These are phyloP conservation scores for Fistularia commersonii DNA, from an alignment of 2,797 vertebrate genomes.

Conservation along the genomic window DNA sequence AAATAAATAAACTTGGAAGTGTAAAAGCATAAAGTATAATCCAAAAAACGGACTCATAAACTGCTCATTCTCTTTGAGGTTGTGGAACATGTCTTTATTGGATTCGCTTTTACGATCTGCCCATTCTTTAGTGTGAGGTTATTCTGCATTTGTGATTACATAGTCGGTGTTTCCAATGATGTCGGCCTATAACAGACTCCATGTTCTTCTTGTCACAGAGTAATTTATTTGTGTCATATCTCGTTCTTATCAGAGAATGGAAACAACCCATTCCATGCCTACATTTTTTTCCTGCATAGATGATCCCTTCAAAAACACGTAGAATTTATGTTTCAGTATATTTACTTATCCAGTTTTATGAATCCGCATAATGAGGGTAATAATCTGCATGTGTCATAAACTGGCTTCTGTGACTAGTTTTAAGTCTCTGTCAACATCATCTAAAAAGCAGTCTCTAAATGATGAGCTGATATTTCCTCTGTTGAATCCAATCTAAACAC, in stretches of 20 bases:
- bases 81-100: slow-evolving; percentile 47
- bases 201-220: slow-evolving; percentile 22
- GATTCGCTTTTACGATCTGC: slow-evolving; percentile 21
- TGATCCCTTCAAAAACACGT: background rate
- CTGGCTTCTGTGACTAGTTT: slow-evolving; percentile 6
- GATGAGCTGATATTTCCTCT: slow-evolving; percentile 7
- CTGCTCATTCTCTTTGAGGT: slow-evolving; percentile 42
- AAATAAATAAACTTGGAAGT: too few species aligned
- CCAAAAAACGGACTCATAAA: too few species aligned
- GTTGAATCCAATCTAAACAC: slow-evolving; percentile 11
- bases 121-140: slow-evolving; percentile 44
- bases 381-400: background rate
- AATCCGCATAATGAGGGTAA: background rate
- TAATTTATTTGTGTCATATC: slow-evolving; percentile 24
- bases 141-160: slow-evolving; percentile 45
- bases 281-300: slow-evolving; percentile 8
- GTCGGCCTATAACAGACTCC: slow-evolving; percentile 34
- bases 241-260: slow-evolving; percentile 21
- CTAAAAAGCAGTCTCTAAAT: slow-evolving; percentile 1
- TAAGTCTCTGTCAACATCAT: background rate
- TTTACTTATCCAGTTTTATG: background rate
- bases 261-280: slow-evolving; percentile 18
- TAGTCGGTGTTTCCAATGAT: slow-evolving; percentile 33
- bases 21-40: too few species aligned
- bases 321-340: too few species aligned